Conservation (phyloP, 2,797 vertebrate genomes). For the Xiphophorus birchmanni region DNA sequence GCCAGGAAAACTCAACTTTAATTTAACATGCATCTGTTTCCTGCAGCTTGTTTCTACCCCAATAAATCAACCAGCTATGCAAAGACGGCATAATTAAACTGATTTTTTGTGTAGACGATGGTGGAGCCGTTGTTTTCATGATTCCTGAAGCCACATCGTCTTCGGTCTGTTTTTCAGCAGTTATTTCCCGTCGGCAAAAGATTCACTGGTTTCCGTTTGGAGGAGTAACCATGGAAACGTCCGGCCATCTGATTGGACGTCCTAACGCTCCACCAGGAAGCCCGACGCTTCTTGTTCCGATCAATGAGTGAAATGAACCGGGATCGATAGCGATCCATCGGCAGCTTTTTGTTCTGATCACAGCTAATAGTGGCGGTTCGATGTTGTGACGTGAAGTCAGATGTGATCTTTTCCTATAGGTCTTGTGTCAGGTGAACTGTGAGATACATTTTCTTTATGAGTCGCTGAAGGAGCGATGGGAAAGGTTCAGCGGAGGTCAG, state of each 20-base stretch:
- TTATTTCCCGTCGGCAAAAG: not conserved
- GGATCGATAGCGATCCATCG: not conserved
- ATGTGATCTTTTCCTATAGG: slow-evolving; percentile 50
- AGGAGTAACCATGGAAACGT: too few species aligned
- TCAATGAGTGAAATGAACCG: not conserved
- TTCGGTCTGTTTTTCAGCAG: not conserved
- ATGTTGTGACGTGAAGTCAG: slow-evolving; percentile 41
- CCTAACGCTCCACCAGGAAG: not conserved
- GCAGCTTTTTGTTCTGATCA: not conserved
- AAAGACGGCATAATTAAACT: not conserved
- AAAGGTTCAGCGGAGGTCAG: slow-evolving; percentile 12
- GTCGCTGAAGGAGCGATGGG: slow-evolving; percentile 40
- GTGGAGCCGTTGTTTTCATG: not conserved
- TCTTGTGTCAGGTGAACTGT: slow-evolving; percentile 38
- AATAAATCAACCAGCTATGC: slow-evolving; percentile 7
- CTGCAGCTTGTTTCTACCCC: slow-evolving; percentile 1
- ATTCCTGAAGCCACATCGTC: not conserved
- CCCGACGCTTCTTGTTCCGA: not conserved
- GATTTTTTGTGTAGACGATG: not conserved
- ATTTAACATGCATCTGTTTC: too few species aligned
- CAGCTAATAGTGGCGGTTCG: not conserved
- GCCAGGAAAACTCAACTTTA: not conserved
- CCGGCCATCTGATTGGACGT: not conserved
- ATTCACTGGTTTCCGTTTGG: too few species aligned
- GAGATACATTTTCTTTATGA: slow-evolving; percentile 58